These are phyloP conservation scores for Drosophila monieri DNA, from an alignment of 2,888 invertebrate species.

Conservation along the genomic window DNA sequence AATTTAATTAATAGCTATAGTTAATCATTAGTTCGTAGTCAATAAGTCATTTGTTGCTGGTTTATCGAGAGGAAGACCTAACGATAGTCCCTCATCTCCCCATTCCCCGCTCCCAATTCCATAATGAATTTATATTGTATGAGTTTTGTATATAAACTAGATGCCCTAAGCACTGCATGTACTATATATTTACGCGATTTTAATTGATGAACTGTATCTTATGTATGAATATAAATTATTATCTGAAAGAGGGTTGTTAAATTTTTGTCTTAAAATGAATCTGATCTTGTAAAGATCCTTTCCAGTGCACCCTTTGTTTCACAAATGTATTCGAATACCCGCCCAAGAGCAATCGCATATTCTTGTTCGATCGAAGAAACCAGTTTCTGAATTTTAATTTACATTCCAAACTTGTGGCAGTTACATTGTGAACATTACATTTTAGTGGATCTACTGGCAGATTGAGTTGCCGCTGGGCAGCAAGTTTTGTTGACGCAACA, in stretches of 20 bases:
- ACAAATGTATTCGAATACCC: background rate
- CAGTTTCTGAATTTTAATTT: constrained; percentile 41
- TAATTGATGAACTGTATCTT: constrained; percentile 69
- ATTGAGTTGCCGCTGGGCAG: constrained; percentile 44
- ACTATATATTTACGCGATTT: constrained; percentile 47
- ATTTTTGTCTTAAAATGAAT: background rate
- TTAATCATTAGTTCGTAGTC: constrained; percentile 48
- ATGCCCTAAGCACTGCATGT: constrained; percentile 56
- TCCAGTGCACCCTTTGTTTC: constrained; percentile 6
- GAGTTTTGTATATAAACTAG: constrained; percentile 62
- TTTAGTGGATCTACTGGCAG: constrained; percentile 50
- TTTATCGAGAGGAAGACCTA: constrained; percentile 63
- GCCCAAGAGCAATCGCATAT: constrained; percentile 7
- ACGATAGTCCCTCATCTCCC: constrained; percentile 53
- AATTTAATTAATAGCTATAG: constrained; percentile 62
- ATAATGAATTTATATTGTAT: constrained; percentile 52
- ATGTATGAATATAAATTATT: constrained; percentile 69
- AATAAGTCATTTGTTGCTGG: constrained; percentile 71
- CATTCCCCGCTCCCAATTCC: constrained; percentile 12
- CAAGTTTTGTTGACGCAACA: constrained; percentile 63
- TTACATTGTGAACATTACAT: constrained; percentile 27
- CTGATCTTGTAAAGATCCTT: too few relatives aligned
- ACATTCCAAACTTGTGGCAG: constrained; percentile 39
- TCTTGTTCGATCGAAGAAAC: constrained; percentile 27
- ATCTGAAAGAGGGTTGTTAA: constrained; percentile 17